phyloP scores from a whole-genome alignment of 2,113 vertebrate genomes.

The Pterocles gutturalis region DNA sequence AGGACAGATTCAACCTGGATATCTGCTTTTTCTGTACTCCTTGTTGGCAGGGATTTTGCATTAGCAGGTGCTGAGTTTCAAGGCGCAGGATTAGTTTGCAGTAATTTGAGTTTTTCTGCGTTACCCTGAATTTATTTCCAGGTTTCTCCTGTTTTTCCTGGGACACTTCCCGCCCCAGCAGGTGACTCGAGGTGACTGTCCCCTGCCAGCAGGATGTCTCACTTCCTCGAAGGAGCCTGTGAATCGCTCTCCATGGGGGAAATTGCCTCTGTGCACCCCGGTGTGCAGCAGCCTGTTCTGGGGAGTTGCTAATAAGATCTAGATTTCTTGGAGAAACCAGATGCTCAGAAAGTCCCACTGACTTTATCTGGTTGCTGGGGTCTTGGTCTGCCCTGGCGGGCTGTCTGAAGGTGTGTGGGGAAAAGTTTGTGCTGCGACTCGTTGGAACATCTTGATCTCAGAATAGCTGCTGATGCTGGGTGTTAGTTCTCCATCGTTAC shows the following conservation, averaged over 20 bases:
- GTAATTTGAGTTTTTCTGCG: background rate
- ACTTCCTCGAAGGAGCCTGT: accelerated
- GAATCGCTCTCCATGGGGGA: background rate
- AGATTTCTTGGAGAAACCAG: background rate
- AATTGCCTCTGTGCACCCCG: background rate
- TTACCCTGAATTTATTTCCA: background rate
- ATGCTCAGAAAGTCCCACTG: accelerated
- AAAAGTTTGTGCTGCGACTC: background rate
- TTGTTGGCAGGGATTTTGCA: background rate
- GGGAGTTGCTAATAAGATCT: background rate
- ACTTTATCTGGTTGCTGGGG: too few species aligned
- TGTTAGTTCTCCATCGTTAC: background rate
- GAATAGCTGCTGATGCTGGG: background rate
- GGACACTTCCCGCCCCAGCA: background rate
- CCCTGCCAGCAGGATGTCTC: background rate
- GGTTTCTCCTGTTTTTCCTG: background rate
- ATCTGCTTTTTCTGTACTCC: background rate
- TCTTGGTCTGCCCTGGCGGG: background rate
- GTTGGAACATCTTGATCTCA: background rate
- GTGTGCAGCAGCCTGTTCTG: background rate
- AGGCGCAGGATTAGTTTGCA: background rate
- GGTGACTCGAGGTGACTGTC: background rate
- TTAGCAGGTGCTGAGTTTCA: background rate
- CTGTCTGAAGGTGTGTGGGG: background rate
- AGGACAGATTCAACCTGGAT: background rate